phyloP scores from a whole-genome alignment of 2,797 vertebrate species.

The Fratercula arctica region DNA sequence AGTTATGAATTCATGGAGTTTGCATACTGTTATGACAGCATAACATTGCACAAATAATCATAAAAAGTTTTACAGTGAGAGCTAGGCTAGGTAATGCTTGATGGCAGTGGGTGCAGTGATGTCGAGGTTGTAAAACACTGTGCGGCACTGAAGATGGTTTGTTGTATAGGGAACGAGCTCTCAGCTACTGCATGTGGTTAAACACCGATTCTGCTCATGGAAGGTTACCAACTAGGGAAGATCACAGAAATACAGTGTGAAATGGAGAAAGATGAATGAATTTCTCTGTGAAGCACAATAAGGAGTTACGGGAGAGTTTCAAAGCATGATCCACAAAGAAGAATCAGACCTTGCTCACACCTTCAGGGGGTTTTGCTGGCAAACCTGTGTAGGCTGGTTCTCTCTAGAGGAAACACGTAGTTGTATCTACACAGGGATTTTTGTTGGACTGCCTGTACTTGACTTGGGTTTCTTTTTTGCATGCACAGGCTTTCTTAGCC shows the following conservation, averaged over 20 bases:
- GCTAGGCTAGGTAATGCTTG: neutral
- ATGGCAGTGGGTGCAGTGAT: neutral
- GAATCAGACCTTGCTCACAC: neutral
- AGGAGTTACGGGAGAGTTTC: neutral
- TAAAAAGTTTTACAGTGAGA: neutral
- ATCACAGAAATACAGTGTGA: neutral
- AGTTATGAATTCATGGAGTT: neutral
- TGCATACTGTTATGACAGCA: neutral
- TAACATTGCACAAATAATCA: neutral
- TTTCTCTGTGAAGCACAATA: neutral
- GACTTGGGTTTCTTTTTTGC: neutral
- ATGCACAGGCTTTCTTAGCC: neutral
- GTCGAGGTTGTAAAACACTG: neutral
- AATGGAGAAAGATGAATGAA: neutral
- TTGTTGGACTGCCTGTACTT: neutral
- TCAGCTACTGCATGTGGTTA: neutral
- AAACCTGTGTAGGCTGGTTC: neutral
- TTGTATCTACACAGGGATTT: neutral
- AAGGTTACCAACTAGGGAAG: neutral
- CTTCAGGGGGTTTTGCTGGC: neutral
- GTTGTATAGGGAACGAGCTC: neutral
- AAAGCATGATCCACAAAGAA: neutral
- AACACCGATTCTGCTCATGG: accelerated
- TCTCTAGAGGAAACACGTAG: accelerated
- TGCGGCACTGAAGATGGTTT: neutral